A percentile compares a stretch with the other conserved stretches of the same genome.
phyloP scores from a whole-genome alignment of 2,888 invertebrate species.

The Tetragonisca angustula region DNA sequence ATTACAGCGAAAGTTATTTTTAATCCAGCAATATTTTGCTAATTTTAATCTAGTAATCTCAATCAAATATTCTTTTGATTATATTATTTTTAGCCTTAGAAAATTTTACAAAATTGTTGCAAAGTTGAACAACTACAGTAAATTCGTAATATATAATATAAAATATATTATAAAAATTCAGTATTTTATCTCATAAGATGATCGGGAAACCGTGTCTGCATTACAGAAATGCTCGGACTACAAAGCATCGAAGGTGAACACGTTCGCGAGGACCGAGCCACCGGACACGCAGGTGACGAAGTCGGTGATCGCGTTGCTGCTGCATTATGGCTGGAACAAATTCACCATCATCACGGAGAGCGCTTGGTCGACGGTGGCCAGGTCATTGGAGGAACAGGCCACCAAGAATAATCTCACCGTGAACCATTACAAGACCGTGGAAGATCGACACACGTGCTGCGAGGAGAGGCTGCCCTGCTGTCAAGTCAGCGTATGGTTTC shows the following conservation, averaged over 20 bases:
- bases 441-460: conserved; percentile 91
- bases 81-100: no score
- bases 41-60: no score
- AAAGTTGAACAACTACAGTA: no score
- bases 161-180: no score
- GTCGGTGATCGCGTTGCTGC: conserved; percentile 95
- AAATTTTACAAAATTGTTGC: no score
- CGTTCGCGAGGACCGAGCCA: conserved; percentile 97
- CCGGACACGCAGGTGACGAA: conserved; percentile 98
- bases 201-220: conserved; percentile 61
- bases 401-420: conserved; percentile 92
- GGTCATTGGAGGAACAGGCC: conserved; percentile 92
- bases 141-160: no score
- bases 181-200: neutral
- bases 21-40: no score
- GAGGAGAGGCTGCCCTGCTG: conserved; percentile 91
- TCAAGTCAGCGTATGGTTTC: conserved; percentile 92
- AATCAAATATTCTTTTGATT: no score
- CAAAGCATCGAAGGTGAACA: conserved; percentile 93
- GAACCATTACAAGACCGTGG: conserved; percentile 90
- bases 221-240: conserved; percentile 97
- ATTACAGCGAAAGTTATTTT: no score
- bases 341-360: conserved; percentile 95
- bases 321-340: conserved; percentile 96
- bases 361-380: conserved; percentile 92